Evolutionary conservation across 2,797 vertebrate genomes (phyloP), one percentile per base, ranked within the genome.

Genomic region (Monodelphis domestica): DNA sequence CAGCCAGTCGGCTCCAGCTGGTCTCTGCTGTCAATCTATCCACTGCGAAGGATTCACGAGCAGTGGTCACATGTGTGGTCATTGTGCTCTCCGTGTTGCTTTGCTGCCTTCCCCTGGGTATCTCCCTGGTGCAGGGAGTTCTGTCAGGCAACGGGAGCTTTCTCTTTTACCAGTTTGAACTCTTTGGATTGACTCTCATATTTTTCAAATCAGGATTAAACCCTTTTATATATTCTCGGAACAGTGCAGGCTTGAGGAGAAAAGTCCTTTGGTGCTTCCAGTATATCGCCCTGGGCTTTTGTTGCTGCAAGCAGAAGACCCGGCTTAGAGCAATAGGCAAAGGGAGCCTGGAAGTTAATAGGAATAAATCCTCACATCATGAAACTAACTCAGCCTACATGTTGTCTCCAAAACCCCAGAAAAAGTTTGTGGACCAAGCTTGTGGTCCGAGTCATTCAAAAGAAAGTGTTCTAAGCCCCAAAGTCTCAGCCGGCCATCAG

Each of bases 171-270:
- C 99, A 99, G 98, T 99, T 99, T 12, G 99, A 99, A 97, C 98
- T 99, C 70, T 99, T 99, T 12, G 99, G 99, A 45, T 99, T 99
- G 94, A 99, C 99, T 30, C 99, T 99, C 0, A 99, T 99, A 95
- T 99, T 99, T 95, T 99, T 99, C 95, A 99, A 99, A 95, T 99
- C 99, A 0, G 99, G 99, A 92, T 98, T 99, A 97, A 99, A 99
- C 95, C 99, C 99, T 4, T 99, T 99, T 70, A 99, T 99, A 91
- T 99, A 99, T 95, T 99, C 99, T 0, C 99, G 99, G 55, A 99
- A 99, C 98, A 99, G 99, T 0, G 99, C 99, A 0, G 99, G 99
- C 6, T 99, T 99, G 90, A 98, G 99, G 50, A 99, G 99, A 59
- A 99, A 99, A 0, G 99, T 99, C 57, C 98, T 99, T 33, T 99